A percentile compares a stretch with the other conserved stretches of the same genome.
Evolutionary conservation across 2,888 invertebrate species (phyloP).

Genomic region (Diaphora mendica): DNA sequence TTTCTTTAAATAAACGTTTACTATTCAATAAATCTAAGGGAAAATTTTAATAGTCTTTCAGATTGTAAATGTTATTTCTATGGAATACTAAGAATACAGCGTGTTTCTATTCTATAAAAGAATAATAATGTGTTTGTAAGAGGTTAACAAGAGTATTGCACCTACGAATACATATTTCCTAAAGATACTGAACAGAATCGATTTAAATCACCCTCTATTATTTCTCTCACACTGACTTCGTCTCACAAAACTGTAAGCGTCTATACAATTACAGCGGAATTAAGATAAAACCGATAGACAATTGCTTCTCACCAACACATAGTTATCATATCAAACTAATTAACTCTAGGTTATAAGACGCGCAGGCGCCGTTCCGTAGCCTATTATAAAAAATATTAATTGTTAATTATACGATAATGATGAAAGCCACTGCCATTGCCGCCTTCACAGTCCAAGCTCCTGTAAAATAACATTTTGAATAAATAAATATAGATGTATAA

Average conservation of each 20-base stretch:
- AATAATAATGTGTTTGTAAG: background rate
- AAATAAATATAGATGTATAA: slow-evolving; percentile 42
- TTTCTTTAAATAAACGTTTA: background rate
- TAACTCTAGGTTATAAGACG: background rate
- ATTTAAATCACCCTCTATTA: no score
- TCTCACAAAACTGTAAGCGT: background rate
- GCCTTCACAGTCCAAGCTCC: slow-evolving; percentile 57
- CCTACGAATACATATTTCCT: no score
- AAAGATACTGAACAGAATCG: no score
- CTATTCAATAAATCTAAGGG: background rate
- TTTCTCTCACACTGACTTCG: background rate
- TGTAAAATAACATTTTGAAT: slow-evolving; percentile 50
- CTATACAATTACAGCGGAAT: background rate
- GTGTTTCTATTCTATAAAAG: background rate
- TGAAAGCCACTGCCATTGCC: slow-evolving; percentile 45
- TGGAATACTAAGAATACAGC: background rate
- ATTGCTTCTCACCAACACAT: background rate
- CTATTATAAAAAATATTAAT: background rate
- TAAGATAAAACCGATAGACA: background rate
- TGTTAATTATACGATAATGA: background rate
- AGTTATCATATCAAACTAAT: background rate
- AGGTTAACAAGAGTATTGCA: no score
- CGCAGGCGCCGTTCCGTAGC: background rate
- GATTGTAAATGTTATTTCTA: background rate
- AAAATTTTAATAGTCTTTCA: background rate